phyloP scores from a whole-genome alignment of 30 jellyfish, hydroid and myxozoan species.

The Aurelia aurita region DNA sequence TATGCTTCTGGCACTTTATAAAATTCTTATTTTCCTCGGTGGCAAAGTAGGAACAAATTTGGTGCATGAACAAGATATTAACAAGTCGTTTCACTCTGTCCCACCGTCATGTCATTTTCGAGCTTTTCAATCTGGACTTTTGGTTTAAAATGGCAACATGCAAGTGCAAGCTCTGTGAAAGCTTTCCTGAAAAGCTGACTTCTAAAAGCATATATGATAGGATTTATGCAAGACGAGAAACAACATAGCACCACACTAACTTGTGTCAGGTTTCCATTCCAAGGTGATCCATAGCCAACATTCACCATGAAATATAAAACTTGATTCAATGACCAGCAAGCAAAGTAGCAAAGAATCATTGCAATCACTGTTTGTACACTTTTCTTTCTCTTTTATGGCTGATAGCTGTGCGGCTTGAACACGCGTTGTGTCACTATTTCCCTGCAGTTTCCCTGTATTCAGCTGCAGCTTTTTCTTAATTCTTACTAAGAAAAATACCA shows the following conservation, averaged over 20 bases:
- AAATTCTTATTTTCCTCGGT: no score
- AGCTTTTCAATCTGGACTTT: no score
- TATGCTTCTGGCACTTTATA: no score
- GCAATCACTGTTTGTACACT: conserved; percentile 34
- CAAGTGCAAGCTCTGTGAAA: no score
- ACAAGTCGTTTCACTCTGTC: no score
- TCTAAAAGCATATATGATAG: conserved; percentile 46
- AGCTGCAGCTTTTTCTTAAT: neutral
- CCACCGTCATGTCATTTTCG: no score
- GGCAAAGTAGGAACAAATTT: no score
- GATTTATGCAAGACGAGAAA: conserved; percentile 54
- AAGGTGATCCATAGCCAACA: conserved; percentile 30
- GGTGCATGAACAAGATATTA: no score
- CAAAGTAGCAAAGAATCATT: conserved; percentile 46
- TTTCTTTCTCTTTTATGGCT: no score
- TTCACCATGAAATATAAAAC: conserved; percentile 25
- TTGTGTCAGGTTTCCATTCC: conserved; percentile 47
- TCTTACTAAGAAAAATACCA: conserved; percentile 43
- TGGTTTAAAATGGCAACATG: no score
- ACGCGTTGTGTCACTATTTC: neutral
- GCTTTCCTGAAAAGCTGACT: conserved; percentile 46
- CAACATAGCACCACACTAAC: conserved; percentile 52
- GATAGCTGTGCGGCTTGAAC: conserved; percentile 5
- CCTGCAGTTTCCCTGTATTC: neutral
- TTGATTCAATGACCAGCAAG: conserved; percentile 65